A percentile compares a stretch with the other conserved stretches of the same genome.
These are phyloP conservation scores for Urocyon cinereoargenteus DNA, from an alignment of 2,797 vertebrate genomes.

Conservation along the genomic window DNA sequence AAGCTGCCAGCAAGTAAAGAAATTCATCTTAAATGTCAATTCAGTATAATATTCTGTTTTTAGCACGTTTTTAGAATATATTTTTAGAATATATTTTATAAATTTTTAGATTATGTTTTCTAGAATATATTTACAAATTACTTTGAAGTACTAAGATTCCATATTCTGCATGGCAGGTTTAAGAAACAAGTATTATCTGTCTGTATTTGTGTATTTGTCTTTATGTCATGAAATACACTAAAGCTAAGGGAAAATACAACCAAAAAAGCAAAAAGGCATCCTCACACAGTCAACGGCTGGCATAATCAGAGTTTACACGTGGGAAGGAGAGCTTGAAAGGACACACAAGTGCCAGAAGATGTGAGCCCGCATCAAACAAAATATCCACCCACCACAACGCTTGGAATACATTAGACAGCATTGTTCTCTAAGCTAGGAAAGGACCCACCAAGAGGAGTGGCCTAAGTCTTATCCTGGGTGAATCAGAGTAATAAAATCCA, in stretches of 20 bases:
- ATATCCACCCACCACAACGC: rapidly evolving
- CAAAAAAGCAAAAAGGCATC: not conserved
- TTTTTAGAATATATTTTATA: not conserved
- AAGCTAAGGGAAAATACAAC: not conserved
- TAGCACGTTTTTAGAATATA: not conserved
- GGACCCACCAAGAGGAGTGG: rapidly evolving
- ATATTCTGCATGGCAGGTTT: not conserved
- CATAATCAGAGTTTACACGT: not conserved
- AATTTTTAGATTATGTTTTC: not conserved
- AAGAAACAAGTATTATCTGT: not conserved
- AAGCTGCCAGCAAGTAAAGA: not conserved
- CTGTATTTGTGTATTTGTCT: not conserved
- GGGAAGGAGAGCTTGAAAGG: not conserved
- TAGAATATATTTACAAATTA: not conserved
- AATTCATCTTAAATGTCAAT: not conserved
- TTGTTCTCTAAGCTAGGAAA: not conserved
- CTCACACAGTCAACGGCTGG: rapidly evolving
- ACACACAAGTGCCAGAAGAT: not conserved
- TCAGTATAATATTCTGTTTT: not conserved
- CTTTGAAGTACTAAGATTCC: not conserved
- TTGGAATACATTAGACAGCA: rapidly evolving
- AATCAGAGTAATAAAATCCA: not conserved
- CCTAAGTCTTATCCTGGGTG: rapidly evolving
- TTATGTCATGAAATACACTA: not conserved
- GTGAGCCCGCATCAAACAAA: not conserved